Percentiles rank a stretch among this genome's conserved stretches.
These are phyloP conservation scores for Recurvirostra avosetta DNA, from an alignment of 2,113 vertebrate species.

Conservation along the genomic window DNA sequence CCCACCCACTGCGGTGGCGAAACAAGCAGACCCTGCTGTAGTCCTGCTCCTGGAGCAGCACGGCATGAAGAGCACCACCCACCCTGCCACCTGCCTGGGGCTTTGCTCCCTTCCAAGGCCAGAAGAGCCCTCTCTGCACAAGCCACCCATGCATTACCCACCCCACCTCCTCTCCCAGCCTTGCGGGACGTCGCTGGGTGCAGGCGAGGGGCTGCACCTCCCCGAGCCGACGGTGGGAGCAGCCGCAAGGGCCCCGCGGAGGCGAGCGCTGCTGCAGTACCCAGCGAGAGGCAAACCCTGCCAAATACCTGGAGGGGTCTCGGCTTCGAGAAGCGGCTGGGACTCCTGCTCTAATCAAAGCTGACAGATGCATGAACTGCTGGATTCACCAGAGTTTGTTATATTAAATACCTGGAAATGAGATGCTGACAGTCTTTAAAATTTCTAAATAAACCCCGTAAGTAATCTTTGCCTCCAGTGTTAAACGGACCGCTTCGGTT, in stretches of 20 bases:
- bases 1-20: neutral
- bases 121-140: too few relatives aligned
- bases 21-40: neutral
- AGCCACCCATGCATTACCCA: accelerated
- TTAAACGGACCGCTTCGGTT: neutral
- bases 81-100: neutral
- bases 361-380: slow-evolving; percentile 51
- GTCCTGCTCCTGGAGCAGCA: neutral
- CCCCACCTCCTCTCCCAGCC: neutral
- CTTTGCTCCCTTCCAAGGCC: accelerated
- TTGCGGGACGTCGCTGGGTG: accelerated
- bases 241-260: accelerated
- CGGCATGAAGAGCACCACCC: accelerated
- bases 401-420: neutral
- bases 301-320: neutral
- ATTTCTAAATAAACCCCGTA: accelerated
- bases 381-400: slow-evolving; percentile 30
- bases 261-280: too few relatives aligned
- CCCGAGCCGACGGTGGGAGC: neutral
- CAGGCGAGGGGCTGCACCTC: neutral
- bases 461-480: neutral
- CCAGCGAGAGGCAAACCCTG: neutral
- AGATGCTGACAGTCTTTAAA: neutral
- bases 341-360: slow-evolving; percentile 37
- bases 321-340: neutral